Conservation (phyloP, 2,113 vertebrate genomes). For the Tragulus kanchil region DNA sequence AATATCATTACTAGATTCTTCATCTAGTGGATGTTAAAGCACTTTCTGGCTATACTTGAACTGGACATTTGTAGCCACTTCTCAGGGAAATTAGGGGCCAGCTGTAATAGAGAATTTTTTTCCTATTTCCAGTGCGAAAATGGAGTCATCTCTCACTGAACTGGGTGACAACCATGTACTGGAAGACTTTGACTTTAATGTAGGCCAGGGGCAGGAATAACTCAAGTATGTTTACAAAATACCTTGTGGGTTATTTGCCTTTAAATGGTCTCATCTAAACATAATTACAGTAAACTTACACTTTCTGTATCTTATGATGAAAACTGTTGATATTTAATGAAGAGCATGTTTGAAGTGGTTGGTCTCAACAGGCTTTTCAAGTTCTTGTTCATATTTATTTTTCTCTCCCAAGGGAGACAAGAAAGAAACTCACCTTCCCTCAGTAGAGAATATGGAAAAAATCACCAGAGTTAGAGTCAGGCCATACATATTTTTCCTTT, state of each 20-base stretch:
- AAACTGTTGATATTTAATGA: slow-evolving; percentile 32
- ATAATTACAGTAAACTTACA: slow-evolving; percentile 48
- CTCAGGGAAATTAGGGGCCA: neutral
- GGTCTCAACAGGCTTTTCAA: slow-evolving; percentile 27
- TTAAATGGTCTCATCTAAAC: slow-evolving; percentile 29
- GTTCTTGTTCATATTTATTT: slow-evolving; percentile 14
- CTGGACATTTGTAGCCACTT: neutral
- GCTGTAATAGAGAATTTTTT: neutral
- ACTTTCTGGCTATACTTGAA: neutral
- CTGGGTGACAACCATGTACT: neutral
- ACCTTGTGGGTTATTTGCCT: slow-evolving; percentile 15
- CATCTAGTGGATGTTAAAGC: neutral
- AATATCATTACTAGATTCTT: slow-evolving; percentile 2
- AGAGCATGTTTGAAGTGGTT: slow-evolving; percentile 55
- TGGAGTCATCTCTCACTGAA: neutral
- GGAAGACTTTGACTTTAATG: neutral
- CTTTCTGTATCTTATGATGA: slow-evolving; percentile 48
- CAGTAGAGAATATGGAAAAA: neutral
- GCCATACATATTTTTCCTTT: no score
- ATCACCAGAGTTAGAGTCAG: neutral
- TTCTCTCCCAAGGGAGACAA: neutral
- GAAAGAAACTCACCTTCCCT: neutral
- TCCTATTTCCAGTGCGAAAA: neutral
- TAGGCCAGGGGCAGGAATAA: neutral
- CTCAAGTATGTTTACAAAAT: slow-evolving; percentile 59